Conservation (phyloP, 23 tunicate genomes). For the Diplosoma virens region DNA sequence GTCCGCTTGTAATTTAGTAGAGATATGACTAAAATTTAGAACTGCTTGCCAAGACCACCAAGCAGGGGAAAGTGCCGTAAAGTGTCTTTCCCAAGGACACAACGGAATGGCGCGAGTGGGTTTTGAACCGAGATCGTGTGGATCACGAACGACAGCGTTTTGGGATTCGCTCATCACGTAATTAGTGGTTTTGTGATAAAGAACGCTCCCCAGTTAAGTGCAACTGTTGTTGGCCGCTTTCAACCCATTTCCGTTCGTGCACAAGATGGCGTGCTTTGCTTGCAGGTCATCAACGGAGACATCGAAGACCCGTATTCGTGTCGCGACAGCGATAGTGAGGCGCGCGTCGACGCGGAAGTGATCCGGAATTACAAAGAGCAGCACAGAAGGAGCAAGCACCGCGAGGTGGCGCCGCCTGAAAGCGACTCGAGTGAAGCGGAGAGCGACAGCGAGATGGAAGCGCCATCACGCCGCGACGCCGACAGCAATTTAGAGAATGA, state of each 20-base stretch:
- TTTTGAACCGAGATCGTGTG: too few species aligned
- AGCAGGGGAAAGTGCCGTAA: too few species aligned
- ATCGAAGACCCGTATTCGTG: conserved; percentile 57
- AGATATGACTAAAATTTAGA: too few species aligned
- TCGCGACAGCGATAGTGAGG: conserved; percentile 50
- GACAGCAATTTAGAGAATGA: conserved; percentile 22
- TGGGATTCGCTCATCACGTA: not conserved
- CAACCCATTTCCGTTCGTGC: too few species aligned
- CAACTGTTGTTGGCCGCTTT: too few species aligned
- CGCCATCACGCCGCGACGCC: not conserved
- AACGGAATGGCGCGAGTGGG: too few species aligned
- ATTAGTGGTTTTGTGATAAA: not conserved
- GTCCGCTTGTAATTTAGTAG: too few species aligned
- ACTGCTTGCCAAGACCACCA: too few species aligned
- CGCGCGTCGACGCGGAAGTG: conserved; percentile 46
- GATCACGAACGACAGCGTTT: not conserved
- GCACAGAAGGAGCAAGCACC: conserved; percentile 11
- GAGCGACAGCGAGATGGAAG: conserved; percentile 9
- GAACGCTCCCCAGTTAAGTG: too few species aligned
- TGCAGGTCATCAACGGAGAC: conserved; percentile 69
- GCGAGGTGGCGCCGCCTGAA: conserved; percentile 18
- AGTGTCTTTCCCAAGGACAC: too few species aligned
- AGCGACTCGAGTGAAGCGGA: conserved; percentile 11
- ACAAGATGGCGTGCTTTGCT: too few species aligned
- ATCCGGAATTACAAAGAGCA: conserved; percentile 37